Base-by-base conservation (phyloP, 1,140 invertebrate species). In the Ectropis grisescens region DNA sequence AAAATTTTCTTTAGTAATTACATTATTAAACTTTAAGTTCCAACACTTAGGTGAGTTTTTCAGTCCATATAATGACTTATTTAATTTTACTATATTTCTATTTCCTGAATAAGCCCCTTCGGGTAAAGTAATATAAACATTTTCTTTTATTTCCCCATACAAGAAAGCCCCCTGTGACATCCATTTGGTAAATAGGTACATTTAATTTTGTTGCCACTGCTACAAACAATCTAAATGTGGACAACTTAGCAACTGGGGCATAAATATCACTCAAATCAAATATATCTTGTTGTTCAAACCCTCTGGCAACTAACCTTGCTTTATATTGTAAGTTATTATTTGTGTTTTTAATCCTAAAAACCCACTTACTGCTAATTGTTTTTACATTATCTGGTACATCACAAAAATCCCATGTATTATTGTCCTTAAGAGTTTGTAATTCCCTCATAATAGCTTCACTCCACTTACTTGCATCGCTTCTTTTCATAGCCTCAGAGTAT, bases 121-220 rank as follows among this genome's bases (percentile, higher is more conserved):
- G 11, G 49, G 37, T 23, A 42, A 39, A 24, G 34, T 7, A 27
- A 42, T 7, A 54, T 38, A 56, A 2, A 58, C n/a, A n/a, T n/a
- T n/a, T 33, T 48, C 43, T 10, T 53, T 11, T 14, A 58, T 55
- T 25, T 54, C 33, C 6, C 49, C 46, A 48, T 58, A 52, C 13
- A 59, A 37, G 33, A 59, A 62, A 13, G 58, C 55, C n/a, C 9
- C 55, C 46, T 0, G 39, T 47, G 0, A 58, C 52, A 49, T 62
- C 58, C 58, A 65, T 59, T 33, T 69, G 53, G 36, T 45, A 31
- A 11, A 66, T 38, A 11, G 37, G 36, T 28, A 46, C 37, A 7
- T 56, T 62, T 3, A 33, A 32, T 30, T 54, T 46, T 23, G 44
- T 58, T 13, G 60, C 53, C 11, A 65, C 31, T 11, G 35, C 27